phyloP scores from a whole-genome alignment of 2,797 vertebrate genomes.

The Leptatherina wallacei region DNA sequence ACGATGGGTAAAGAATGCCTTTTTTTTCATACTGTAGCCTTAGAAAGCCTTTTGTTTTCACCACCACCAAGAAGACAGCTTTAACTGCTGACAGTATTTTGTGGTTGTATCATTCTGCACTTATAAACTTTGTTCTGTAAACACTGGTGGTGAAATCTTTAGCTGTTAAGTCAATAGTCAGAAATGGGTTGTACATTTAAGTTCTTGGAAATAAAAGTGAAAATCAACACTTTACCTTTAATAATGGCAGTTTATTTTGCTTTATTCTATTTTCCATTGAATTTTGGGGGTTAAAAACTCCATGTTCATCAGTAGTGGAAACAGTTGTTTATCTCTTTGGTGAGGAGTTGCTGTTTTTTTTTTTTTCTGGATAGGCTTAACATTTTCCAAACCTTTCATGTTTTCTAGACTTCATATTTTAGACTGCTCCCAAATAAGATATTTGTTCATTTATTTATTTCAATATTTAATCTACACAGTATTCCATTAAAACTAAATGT shows the following conservation, averaged over 20 bases:
- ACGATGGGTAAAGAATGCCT: neutral
- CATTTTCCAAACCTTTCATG: too few relatives aligned
- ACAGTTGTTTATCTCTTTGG: too few relatives aligned
- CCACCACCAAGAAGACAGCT: slow-evolving; percentile 4
- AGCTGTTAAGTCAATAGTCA: neutral
- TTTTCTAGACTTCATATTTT: too few relatives aligned
- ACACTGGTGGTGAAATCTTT: too few relatives aligned
- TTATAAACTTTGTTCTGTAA: neutral
- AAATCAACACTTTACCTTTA: neutral
- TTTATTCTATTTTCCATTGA: neutral
- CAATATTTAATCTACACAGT: too few relatives aligned
- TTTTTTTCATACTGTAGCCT: neutral
- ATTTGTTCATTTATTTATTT: too few relatives aligned
- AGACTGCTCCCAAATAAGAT: too few relatives aligned
- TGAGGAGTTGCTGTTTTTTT: neutral
- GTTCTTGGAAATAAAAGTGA: neutral
- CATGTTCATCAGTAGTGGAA: neutral
- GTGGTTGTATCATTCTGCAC: neutral
- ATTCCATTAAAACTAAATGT: too few relatives aligned
- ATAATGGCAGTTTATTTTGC: neutral
- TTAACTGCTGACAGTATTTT: neutral
- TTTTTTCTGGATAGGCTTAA: too few relatives aligned
- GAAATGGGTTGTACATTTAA: neutral
- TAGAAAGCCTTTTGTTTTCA: slow-evolving; percentile 17
- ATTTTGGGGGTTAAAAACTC: neutral